These are phyloP conservation scores for Leucoraja erinaceus DNA, from an alignment of 2,113 vertebrate species.

Conservation along the genomic window DNA sequence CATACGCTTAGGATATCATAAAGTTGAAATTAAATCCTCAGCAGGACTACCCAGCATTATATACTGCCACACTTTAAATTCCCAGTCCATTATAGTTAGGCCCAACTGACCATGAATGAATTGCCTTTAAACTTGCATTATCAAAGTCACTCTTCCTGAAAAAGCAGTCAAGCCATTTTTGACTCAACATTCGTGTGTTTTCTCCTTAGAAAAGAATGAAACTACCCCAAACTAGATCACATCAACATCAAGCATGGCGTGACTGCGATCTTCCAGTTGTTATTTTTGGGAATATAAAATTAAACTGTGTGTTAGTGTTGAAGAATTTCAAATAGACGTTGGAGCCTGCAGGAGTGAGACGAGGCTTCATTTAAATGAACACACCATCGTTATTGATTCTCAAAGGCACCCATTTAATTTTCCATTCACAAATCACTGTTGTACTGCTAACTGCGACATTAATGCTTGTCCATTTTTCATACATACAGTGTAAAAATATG, in stretches of 20 bases:
- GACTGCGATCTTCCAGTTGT: not conserved
- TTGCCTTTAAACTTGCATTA: too few species aligned
- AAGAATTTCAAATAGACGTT: not conserved
- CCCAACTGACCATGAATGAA: too few species aligned
- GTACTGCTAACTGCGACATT: slow-evolving; percentile 36
- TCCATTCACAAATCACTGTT: slow-evolving; percentile 35
- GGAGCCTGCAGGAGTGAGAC: not conserved
- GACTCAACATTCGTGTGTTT: not conserved
- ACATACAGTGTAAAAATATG: slow-evolving; percentile 38
- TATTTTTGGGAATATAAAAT: not conserved
- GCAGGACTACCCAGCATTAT: too few species aligned
- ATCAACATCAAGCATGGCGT: not conserved
- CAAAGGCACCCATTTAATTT: slow-evolving; percentile 38
- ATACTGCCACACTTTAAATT: too few species aligned
- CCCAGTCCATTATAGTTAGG: too few species aligned
- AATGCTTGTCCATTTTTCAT: slow-evolving; percentile 34
- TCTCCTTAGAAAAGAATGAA: not conserved
- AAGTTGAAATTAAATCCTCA: too few species aligned
- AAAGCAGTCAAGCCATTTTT: too few species aligned
- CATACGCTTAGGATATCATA: too few species aligned
- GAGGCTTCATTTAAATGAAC: slow-evolving; percentile 7
- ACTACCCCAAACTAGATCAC: not conserved
- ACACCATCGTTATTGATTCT: not conserved
- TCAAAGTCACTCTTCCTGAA: too few species aligned
- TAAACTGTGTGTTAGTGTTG: not conserved